Evolutionary conservation across 2,888 invertebrate species (phyloP), one percentile per base, ranked within the genome.

Genomic region (Tholera decimalis): DNA sequence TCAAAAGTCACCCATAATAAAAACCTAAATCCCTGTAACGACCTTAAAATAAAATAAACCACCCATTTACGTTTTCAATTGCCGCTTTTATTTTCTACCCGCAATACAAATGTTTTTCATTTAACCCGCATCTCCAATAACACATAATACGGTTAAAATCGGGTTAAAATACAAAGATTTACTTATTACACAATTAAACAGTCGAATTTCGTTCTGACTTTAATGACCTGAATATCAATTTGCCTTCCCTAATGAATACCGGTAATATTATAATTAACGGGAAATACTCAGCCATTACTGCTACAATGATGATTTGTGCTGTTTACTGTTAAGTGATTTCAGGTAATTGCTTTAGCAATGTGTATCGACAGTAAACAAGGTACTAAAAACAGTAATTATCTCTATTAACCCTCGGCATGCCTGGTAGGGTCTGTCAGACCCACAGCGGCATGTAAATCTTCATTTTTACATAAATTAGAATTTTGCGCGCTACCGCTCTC

Each of bases 161-260:
- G 18, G 37, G 33, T 72, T 63, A 35, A 44, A 73, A 49, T 22
- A 13, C 39, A 67, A 64, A 73, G 30, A 58, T 33, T 39, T 5
- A 43, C 39, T 18, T 53, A 55, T 68, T 60, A 57, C 26, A 33
- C 39, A 49, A 55, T 70, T 41, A 51, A 54, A 43, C 49, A 28
- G 44, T 47, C 46, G 24, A 22, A 46, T 56, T 68, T 41, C 37
- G 33, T 56, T 26, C 13, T 44, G 26, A 35, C 22, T 46, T 43
- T 51, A 56, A 49, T 30, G 58, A 41, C 43, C 33, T 13, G 18
- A 60, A 75, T 71, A 53, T 46, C 28, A 56, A 70, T 75, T 75
- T 46, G 35, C 20, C 37, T 13, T 46, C 35, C 1, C 5, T 54
- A 56, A 65, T 62, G 43, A 44, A n/a, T 33, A 6, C 18, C 1